A percentile compares a stretch with the other conserved stretches of the same genome.
Conservation (phyloP, 1,140 invertebrate genomes). For the Aplysia californica region DNA sequence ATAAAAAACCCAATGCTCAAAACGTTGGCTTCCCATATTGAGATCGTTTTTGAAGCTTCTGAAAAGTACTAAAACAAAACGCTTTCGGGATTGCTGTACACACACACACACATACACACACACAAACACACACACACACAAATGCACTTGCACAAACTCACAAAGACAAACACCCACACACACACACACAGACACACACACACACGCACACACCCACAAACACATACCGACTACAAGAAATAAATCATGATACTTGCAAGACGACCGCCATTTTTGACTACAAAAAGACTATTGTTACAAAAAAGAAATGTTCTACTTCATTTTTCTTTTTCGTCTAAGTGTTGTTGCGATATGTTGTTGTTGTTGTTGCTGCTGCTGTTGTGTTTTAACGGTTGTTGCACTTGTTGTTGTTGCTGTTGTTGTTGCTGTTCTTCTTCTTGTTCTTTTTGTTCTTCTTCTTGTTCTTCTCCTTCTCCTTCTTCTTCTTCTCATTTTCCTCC, state of each 20-base stretch:
- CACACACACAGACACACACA: no score
- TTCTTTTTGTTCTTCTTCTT: background rate
- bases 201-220: no score
- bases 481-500: background rate
- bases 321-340: constrained; percentile 7
- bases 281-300: background rate
- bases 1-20: no score
- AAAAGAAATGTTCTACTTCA: background rate
- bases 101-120: no score
- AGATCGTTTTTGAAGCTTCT: no score
- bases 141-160: background rate
- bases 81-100: no score
- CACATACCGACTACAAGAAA: background rate
- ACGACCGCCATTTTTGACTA: background rate
- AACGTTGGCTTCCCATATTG: no score
- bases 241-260: background rate
- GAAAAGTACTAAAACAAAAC: no score
- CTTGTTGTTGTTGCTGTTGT: background rate
- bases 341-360: background rate
- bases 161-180: background rate
- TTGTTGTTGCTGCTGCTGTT: background rate
- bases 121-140: no score
- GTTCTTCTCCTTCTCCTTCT: background rate
- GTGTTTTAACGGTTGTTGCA: background rate
- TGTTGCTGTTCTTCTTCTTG: background rate